These are phyloP conservation scores for Acronicta psi DNA, from an alignment of 2,888 invertebrate genomes.

Conservation along the genomic window DNA sequence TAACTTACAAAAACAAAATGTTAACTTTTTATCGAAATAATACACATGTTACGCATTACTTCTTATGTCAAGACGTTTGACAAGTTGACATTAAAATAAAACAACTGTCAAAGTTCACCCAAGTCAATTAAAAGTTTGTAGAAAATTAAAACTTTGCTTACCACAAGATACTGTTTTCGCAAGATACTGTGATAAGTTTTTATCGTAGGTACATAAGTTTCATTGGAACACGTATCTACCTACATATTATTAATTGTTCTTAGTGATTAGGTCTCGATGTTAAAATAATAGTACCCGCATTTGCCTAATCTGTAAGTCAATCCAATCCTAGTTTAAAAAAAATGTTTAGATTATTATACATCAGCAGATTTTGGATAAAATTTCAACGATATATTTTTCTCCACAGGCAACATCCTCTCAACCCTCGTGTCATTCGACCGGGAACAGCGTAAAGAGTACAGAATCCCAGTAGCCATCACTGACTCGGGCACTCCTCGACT, in stretches of 20 bases:
- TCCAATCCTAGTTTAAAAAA: too few species aligned
- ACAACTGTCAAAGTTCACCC: slow-evolving; percentile 52
- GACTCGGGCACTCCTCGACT: slow-evolving; percentile 94
- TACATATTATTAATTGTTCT: too few species aligned
- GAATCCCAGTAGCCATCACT: slow-evolving; percentile 95
- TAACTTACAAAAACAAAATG: background rate
- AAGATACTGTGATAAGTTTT: slow-evolving; percentile 1
- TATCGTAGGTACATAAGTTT: too few species aligned
- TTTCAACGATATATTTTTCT: slow-evolving; percentile 10
- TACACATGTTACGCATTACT: slow-evolving; percentile 8
- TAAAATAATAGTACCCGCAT: background rate
- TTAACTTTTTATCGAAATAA: background rate
- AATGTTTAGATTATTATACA: background rate
- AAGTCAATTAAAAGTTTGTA: slow-evolving; percentile 55
- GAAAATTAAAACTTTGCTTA: slow-evolving; percentile 45
- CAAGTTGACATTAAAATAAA: slow-evolving; percentile 40
- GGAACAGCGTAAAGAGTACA: slow-evolving; percentile 95
- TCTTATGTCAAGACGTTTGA: slow-evolving; percentile 28
- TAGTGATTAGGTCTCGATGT: too few species aligned
- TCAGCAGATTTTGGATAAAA: too few species aligned
- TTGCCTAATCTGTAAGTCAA: background rate
- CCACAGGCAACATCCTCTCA: slow-evolving; percentile 90
- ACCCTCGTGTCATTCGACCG: slow-evolving; percentile 95
- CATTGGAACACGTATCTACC: too few species aligned
- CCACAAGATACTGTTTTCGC: slow-evolving; percentile 19